Evolutionary conservation across 2,888 invertebrate genomes (phyloP).

Genomic region (Automeris io): DNA sequence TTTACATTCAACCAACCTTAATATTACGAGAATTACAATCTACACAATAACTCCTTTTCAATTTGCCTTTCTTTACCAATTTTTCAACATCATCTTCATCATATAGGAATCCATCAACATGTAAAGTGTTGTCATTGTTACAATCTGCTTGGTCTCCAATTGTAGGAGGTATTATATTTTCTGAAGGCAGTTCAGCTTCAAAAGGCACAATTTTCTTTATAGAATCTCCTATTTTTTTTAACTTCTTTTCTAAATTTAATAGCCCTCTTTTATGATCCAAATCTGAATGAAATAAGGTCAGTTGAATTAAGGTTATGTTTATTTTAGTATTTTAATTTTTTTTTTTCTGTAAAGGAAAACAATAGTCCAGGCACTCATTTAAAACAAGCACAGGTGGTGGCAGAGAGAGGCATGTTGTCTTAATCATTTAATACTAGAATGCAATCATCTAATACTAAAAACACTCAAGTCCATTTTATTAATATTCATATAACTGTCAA

Average conservation of each 20-base stretch:
- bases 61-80: slow-evolving; percentile 45
- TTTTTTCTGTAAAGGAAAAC: not conserved
- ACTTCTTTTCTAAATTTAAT: slow-evolving; percentile 34
- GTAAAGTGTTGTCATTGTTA: slow-evolving; percentile 68
- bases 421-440: too few species aligned
- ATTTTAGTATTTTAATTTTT: not conserved
- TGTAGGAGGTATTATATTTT: slow-evolving; percentile 53
- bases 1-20: slow-evolving; percentile 24
- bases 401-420: too few species aligned
- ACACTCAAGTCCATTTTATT: too few species aligned
- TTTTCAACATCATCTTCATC: slow-evolving; percentile 78
- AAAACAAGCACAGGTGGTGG: too few species aligned
- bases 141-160: slow-evolving; percentile 73
- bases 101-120: slow-evolving; percentile 84
- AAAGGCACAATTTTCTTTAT: slow-evolving; percentile 56
- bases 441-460: too few species aligned
- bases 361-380: too few species aligned
- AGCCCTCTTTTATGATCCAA: slow-evolving; percentile 40
- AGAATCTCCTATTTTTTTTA: slow-evolving; percentile 47
- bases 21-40: slow-evolving; percentile 57
- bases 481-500: too few species aligned
- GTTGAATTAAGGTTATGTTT: not conserved
- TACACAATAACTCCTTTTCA: slow-evolving; percentile 50
- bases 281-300: slow-evolving; percentile 34
- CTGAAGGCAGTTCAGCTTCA: slow-evolving; percentile 54